phyloP scores from a whole-genome alignment of 2,888 invertebrate species.

The Aelia acuminata region DNA sequence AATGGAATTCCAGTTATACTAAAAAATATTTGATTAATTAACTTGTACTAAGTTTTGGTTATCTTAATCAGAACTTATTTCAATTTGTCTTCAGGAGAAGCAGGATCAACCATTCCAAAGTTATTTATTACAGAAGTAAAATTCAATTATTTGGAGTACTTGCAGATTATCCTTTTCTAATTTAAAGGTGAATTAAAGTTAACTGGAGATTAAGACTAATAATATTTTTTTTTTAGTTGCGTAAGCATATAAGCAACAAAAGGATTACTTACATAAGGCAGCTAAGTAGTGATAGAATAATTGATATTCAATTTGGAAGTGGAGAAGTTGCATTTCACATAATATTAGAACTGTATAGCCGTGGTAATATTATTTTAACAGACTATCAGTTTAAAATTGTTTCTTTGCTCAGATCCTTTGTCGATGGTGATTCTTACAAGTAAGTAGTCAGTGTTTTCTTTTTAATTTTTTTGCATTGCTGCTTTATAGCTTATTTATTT shows the following conservation, averaged over 20 bases:
- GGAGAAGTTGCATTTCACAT: conserved; percentile 95
- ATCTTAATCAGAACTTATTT: too few relatives aligned
- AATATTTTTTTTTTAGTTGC: conserved; percentile 74
- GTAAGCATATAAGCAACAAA: conserved; percentile 97
- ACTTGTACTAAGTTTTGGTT: too few relatives aligned
- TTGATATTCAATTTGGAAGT: conserved; percentile 95
- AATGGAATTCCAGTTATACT: too few relatives aligned
- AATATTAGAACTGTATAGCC: conserved; percentile 94
- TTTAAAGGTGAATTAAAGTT: too few relatives aligned
- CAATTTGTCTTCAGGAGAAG: too few relatives aligned
- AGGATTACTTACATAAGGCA: conserved; percentile 89
- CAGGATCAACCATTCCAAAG: too few relatives aligned
- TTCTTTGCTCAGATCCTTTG: conserved; percentile 92
- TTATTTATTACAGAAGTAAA: too few relatives aligned
- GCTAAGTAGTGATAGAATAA: conserved; percentile 92
- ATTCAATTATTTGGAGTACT: too few relatives aligned
- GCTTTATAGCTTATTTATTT: too few relatives aligned
- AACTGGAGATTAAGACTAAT: too few relatives aligned
- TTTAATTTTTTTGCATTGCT: not conserved
- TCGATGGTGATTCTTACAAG: conserved; percentile 90
- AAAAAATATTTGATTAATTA: too few relatives aligned
- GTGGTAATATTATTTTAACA: conserved; percentile 95
- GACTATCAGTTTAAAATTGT: conserved; percentile 92
- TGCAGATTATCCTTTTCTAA: too few relatives aligned
- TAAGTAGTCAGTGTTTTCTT: conserved; percentile 67